phyloP scores from a whole-genome alignment of 2,797 vertebrate genomes.

The Odontamblyopus rebecca region DNA sequence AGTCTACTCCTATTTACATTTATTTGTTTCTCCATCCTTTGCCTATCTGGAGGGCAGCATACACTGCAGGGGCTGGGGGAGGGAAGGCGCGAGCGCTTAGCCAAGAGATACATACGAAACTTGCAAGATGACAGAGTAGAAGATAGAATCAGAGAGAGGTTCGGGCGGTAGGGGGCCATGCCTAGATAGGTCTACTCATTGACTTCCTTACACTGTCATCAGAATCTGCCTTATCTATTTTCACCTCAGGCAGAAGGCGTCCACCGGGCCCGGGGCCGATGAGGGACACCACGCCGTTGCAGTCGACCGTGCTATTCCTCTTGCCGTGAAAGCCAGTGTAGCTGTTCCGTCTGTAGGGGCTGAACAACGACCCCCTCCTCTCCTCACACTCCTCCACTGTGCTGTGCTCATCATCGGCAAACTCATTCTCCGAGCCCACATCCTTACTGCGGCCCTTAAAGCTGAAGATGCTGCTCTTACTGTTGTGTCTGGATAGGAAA shows the following conservation, averaged over 20 bases:
- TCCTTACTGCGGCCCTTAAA: slow-evolving; percentile 91
- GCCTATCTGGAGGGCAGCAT: slow-evolving; percentile 75
- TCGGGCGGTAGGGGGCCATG: slow-evolving; percentile 78
- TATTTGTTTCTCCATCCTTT: slow-evolving; percentile 68
- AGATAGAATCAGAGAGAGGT: slow-evolving; percentile 63
- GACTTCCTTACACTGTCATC: slow-evolving; percentile 87
- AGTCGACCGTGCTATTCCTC: slow-evolving; percentile 98
- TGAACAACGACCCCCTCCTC: slow-evolving; percentile 92
- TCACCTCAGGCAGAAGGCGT: slow-evolving; percentile 99
- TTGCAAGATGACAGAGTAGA: slow-evolving; percentile 76
- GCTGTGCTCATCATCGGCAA: slow-evolving; percentile 97
- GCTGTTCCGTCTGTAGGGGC: slow-evolving; percentile 91
- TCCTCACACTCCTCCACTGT: slow-evolving; percentile 97
- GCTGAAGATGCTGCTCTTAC: slow-evolving; percentile 99
- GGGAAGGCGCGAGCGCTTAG: slow-evolving; percentile 70
- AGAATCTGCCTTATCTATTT: slow-evolving; percentile 95
- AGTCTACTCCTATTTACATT: slow-evolving; percentile 30
- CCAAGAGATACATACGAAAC: slow-evolving; percentile 78
- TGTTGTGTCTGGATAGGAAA: slow-evolving; percentile 96
- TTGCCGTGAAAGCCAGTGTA: slow-evolving; percentile 95
- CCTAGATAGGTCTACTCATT: slow-evolving; percentile 83
- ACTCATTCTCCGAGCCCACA: slow-evolving; percentile 93
- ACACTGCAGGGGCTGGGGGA: slow-evolving; percentile 72
- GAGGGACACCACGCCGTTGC: slow-evolving; percentile 98
- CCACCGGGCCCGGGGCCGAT: slow-evolving; percentile 92